phyloP scores from a whole-genome alignment of 2,888 invertebrate species.

The Steinernema scapterisci region DNA sequence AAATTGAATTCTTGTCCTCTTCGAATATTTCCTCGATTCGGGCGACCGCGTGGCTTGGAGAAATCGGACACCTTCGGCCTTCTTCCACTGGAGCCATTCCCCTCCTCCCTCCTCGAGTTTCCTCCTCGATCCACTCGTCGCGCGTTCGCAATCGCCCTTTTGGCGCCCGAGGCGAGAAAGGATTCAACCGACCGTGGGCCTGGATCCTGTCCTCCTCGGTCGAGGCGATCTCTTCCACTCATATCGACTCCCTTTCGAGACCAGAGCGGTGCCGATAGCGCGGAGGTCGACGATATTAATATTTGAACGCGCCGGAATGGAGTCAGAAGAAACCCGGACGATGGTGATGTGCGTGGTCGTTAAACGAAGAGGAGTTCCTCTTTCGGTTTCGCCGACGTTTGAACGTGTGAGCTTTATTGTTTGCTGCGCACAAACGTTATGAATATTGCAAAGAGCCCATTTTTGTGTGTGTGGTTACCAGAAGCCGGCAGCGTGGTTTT shows the following conservation, averaged over 20 bases:
- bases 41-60: not conserved
- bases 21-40: not conserved
- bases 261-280: no score
- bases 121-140: not conserved
- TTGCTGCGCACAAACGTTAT: slow-evolving; percentile 6
- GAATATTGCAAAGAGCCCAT: slow-evolving; percentile 5
- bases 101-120: no score
- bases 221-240: not conserved
- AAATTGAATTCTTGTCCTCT: slow-evolving; percentile 13
- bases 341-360: slow-evolving; percentile 12
- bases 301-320: slow-evolving; percentile 31
- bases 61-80: slow-evolving; percentile 22
- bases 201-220: not conserved
- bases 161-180: not conserved
- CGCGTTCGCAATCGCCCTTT: not conserved
- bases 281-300: slow-evolving; percentile 24
- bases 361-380: slow-evolving; percentile 2
- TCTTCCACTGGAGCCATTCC: slow-evolving; percentile 11
- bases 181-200: not conserved
- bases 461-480: slow-evolving; percentile 1
- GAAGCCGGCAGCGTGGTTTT: no score
- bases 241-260: not conserved
- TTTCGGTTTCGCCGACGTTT: not conserved
- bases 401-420: slow-evolving; percentile 11
- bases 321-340: slow-evolving; percentile 3